Percentiles rank a stretch among this genome's conserved stretches.
These are phyloP conservation scores for Mythimna pallens DNA, from an alignment of 2,888 invertebrate species.

Conservation along the genomic window DNA sequence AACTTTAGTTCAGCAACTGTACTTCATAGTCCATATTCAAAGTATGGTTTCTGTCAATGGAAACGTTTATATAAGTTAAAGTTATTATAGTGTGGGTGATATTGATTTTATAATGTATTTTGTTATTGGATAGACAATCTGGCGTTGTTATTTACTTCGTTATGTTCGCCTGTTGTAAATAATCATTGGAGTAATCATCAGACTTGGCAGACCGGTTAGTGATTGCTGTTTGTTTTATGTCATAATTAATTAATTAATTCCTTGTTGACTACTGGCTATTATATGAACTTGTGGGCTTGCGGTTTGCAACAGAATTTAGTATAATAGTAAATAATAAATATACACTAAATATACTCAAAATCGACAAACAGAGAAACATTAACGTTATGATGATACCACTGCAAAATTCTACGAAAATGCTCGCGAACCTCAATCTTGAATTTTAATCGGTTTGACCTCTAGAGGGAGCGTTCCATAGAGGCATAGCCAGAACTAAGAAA, in stretches of 20 bases:
- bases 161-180: not conserved
- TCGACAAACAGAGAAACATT: no score
- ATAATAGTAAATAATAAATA: not conserved
- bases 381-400: no score
- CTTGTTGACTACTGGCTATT: not conserved
- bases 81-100: constrained; percentile 46
- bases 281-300: not conserved
- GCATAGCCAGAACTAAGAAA: no score
- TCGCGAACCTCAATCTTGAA: no score
- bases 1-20: constrained; percentile 10
- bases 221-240: constrained; percentile 22
- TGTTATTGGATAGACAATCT: constrained; percentile 35
- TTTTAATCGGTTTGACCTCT: no score
- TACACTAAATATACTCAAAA: no score
- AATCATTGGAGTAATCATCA: constrained; percentile 15
- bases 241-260: constrained; percentile 22
- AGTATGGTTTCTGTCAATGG: constrained; percentile 38
- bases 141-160: constrained; percentile 28
- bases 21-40: constrained; percentile 12
- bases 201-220: constrained; percentile 19
- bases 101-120: constrained; percentile 33
- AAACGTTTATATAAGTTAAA: constrained; percentile 33
- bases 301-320: not conserved
- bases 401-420: no score
- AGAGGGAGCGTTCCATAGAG: no score